A percentile compares a stretch with the other conserved stretches of the same genome.
Evolutionary conservation across 2,888 invertebrate species (phyloP).

Genomic region (Cecidostiba fungosa): DNA sequence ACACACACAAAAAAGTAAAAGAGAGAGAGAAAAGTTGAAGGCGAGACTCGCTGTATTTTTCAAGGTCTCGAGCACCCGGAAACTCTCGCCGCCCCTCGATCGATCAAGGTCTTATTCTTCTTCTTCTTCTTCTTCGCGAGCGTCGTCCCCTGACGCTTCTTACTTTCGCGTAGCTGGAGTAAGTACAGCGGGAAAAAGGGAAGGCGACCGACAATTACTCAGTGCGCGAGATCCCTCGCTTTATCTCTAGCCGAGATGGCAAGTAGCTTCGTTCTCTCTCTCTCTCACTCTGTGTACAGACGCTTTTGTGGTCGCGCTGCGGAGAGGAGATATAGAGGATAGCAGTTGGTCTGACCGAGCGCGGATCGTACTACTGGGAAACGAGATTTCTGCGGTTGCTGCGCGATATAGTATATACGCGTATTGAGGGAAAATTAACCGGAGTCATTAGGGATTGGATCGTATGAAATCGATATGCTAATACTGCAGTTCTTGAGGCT

Average conservation of each 20-base stretch:
- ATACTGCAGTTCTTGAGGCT: not conserved
- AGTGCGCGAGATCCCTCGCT: not conserved
- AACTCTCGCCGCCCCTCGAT: slow-evolving; percentile 43
- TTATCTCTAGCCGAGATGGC: not conserved
- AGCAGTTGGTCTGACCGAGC: slow-evolving; percentile 1
- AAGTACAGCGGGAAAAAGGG: slow-evolving; percentile 10
- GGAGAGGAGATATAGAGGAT: not conserved
- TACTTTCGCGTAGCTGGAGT: not conserved
- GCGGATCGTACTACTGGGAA: not conserved
- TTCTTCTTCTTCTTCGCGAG: slow-evolving; percentile 7
- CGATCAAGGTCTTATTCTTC: slow-evolving; percentile 56
- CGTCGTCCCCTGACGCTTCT: slow-evolving; percentile 32
- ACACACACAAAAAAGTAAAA: not conserved
- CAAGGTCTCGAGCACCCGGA: slow-evolving; percentile 52
- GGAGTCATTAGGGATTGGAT: not conserved
- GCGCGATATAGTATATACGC: not conserved
- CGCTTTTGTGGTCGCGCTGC: not conserved
- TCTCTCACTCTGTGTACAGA: not conserved
- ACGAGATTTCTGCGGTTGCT: not conserved
- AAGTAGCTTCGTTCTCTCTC: not conserved
- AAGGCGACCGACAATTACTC: slow-evolving; percentile 46
- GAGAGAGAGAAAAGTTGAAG: slow-evolving; percentile 3
- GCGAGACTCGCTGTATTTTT: slow-evolving; percentile 35
- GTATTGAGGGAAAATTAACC: not conserved
- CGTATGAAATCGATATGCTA: not conserved